Evolutionary conservation across 2,888 invertebrate genomes (phyloP), one percentile per base, ranked within the genome.

Genomic region (Scrobipalpa costella): DNA sequence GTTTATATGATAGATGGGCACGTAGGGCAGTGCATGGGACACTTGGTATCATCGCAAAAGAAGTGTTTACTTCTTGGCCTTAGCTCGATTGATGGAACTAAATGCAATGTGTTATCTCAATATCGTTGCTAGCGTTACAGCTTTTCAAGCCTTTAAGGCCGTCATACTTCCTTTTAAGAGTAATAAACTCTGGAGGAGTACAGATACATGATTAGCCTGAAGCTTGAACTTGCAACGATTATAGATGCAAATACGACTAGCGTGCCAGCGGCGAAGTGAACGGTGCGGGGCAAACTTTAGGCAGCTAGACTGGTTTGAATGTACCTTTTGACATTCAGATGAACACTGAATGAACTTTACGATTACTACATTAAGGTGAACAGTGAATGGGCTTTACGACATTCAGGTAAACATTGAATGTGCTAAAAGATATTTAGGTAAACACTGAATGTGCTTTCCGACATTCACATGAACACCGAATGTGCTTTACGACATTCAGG

Each of bases 1-100:
- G 81, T 78, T 77, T 83, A 83, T 0, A 58, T 64, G 65, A 63
- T 52, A 64, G 52, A 61, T 52, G 44, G 44, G 44, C 44, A 44
- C 44, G 15, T 44, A 44, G 44, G 44, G n/a, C 44, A 44, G 44
- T 44, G 40, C 40, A 40, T 13, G 40, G 44, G 44, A 44, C 44
- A 44, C 44, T 44, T 44, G 44, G 44, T 44, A n/a, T 44, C 44
- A 44, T 44, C 27, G 27, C 27, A 5, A 27, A 27, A 27, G 27
- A 27, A 27, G 27, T 5, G 2, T 2, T 3, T 27, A 5, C 27
- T 27, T 27, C 27, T 15, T 44, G 5, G 44, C 44, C 44, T 44
- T 44, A 44, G 44, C 44, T 15, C 2, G 27, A 44, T n/a, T 3
- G 3, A 15, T 13, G n/a, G 15, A n/a, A 13, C 40, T 40, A 40